These are phyloP conservation scores for Drosophila nigrodunni DNA, from an alignment of 1,140 invertebrate genomes.

Conservation along the genomic window DNA sequence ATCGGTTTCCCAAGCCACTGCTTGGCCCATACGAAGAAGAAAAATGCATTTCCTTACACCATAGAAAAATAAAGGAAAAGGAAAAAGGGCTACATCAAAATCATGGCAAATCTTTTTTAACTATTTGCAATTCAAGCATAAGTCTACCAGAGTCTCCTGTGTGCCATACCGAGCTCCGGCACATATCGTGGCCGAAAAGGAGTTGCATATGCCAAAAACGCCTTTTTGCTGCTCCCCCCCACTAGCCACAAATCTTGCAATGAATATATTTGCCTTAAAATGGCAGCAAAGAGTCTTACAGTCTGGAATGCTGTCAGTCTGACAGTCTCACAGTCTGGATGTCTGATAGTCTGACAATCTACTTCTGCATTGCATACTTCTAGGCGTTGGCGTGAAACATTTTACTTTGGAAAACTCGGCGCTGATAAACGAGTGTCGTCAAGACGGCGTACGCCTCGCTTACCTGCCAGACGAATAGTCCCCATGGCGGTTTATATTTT, in stretches of 20 bases:
- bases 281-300: slow-evolving; percentile 23
- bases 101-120: slow-evolving; percentile 81
- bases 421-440: slow-evolving; percentile 73
- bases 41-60: slow-evolving; percentile 2
- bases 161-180: slow-evolving; percentile 10
- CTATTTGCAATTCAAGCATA: slow-evolving; percentile 83
- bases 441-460: slow-evolving; percentile 29
- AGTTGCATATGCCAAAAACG: slow-evolving; percentile 67
- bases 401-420: slow-evolving; percentile 48
- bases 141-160: slow-evolving; percentile 51
- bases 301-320: slow-evolving; percentile 14
- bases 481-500: slow-evolving; percentile 73
- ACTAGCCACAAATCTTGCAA: slow-evolving; percentile 71
- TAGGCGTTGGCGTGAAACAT: slow-evolving; percentile 76
- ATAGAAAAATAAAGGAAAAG: not conserved
- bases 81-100: slow-evolving; percentile 56
- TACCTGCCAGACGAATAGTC: slow-evolving; percentile 42
- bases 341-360: slow-evolving; percentile 10
- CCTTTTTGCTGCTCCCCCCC: slow-evolving; percentile 35
- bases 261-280: slow-evolving; percentile 73
- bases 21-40: slow-evolving; percentile 23
- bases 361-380: slow-evolving; percentile 51
- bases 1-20: slow-evolving; percentile 61
- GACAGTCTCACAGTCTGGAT: slow-evolving; percentile 29
- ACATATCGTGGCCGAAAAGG: slow-evolving; percentile 13